These are phyloP conservation scores for Probaryconus sp. DNA, from an alignment of 1,140 invertebrate species.

Conservation along the genomic window DNA sequence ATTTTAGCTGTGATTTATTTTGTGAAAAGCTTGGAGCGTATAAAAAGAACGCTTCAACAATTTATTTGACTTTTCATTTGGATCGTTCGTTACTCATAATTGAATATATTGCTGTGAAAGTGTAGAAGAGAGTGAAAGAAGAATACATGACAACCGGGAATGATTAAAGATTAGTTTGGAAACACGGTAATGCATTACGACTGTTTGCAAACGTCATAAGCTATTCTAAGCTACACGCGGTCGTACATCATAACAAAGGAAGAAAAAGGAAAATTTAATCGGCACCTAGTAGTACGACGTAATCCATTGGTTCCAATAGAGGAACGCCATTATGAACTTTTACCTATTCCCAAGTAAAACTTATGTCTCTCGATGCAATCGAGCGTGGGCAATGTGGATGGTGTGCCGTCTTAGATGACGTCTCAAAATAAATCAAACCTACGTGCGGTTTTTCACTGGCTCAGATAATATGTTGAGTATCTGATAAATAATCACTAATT, in stretches of 20 bases:
- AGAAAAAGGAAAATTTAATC: constrained; percentile 11
- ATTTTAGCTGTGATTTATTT: no score
- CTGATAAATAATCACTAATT: constrained; percentile 25
- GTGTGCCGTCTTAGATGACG: constrained; percentile 20
- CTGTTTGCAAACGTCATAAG: constrained; percentile 8
- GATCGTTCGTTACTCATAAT: no score
- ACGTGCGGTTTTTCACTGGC: constrained; percentile 45
- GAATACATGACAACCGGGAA: neutral
- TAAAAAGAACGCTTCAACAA: no score
- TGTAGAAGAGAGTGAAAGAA: neutral
- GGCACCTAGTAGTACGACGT: neutral
- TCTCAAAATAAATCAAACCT: constrained; percentile 63
- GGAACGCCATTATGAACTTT: constrained; percentile 1
- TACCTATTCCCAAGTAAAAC: constrained; percentile 2
- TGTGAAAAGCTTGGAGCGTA: no score
- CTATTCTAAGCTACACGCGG: neutral
- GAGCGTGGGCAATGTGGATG: constrained; percentile 55
- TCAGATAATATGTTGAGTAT: constrained; percentile 11
- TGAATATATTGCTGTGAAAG: no score
- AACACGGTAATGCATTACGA: constrained; percentile 1
- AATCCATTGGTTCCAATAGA: neutral
- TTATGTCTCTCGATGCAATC: constrained; percentile 36
- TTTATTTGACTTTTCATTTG: no score
- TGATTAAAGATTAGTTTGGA: constrained; percentile 1
- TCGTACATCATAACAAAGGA: constrained; percentile 1